Evolutionary conservation across 2,888 invertebrate species (phyloP), one percentile per base, ranked within the genome.

Genomic region (Parnassius smintheus): DNA sequence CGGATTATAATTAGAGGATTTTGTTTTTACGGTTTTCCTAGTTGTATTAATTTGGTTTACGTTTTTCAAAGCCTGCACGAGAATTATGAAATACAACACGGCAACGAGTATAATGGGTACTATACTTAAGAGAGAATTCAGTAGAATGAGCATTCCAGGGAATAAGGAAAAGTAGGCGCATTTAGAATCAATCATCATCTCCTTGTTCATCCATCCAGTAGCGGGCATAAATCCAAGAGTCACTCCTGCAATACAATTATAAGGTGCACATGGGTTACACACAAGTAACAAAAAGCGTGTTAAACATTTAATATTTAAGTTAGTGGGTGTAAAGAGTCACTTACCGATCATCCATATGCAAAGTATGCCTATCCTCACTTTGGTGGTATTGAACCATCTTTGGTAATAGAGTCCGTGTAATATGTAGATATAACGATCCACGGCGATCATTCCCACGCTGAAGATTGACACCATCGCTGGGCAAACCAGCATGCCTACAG

Each of bases 361-460:
- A 1, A 88, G 65, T 45, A 94, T 93, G 65, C 93, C 87, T 8
- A 93, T 79, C 59, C 94, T 85, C 2, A 94, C 93, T 68, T 93
- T 86, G 1, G 86, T 91, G 1, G 93, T 93, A 68, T 91, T 93
- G 57, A 94, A 91, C 92, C 93, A 94, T 62, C 91, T 84, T 74
- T 93, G 93, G 72, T 94, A 94, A 74, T 94, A 92, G 13, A 94
- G 76, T 0, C 94, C 94, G 70, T 94, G 93, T 1, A 94, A 78
- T 54, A 95, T 94, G 75, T 93, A 95, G 53, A 94, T 88, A 72
- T 93, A 95, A 44, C 95, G 85, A 72, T 95, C 95, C 0, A 94
- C 82, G 2, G 93, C 94, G 42, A 95, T 94, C 10, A 94, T 77
- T 1, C 93, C 94, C 4, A 94, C 93, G 56, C 93, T 94, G 77